Evolutionary conservation across 2,888 invertebrate genomes (phyloP).

Genomic region (Philopedon plagiatum): DNA sequence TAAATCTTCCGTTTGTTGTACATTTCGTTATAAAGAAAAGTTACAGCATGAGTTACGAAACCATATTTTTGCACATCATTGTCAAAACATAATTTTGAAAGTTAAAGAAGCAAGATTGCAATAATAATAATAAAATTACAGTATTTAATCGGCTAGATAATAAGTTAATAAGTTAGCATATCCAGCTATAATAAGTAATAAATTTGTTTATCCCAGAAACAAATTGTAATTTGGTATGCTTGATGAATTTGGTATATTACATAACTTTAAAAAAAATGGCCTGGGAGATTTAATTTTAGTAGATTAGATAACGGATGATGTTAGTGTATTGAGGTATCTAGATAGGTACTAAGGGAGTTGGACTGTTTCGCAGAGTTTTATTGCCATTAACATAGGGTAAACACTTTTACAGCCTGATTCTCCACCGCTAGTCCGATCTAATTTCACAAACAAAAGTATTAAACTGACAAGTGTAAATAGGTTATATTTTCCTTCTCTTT

Average conservation of each 20-base stretch:
- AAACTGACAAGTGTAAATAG: too few species aligned
- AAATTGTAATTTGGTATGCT: conserved; percentile 1
- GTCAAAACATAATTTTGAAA: not conserved
- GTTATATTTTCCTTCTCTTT: too few species aligned
- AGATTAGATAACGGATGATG: not conserved
- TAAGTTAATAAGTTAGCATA: not conserved
- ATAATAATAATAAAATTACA: not conserved
- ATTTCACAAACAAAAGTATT: too few species aligned
- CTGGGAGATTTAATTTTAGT: not conserved
- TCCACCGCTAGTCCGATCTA: too few species aligned
- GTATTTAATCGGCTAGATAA: too few species aligned
- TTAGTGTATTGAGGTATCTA: not conserved
- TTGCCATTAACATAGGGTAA: too few species aligned
- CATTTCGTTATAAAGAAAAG: too few species aligned
- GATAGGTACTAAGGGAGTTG: not conserved
- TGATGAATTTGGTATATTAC: not conserved
- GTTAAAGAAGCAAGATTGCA: not conserved
- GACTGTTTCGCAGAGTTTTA: too few species aligned
- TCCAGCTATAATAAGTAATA: not conserved
- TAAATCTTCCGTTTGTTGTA: too few species aligned
- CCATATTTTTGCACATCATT: too few species aligned
- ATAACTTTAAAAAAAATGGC: conserved; percentile 4
- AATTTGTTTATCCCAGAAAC: not conserved
- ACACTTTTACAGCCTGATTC: too few species aligned
- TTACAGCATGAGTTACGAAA: too few species aligned